Base-by-base conservation (phyloP, 2,888 invertebrate species). In the Stictocephala bisonia region DNA sequence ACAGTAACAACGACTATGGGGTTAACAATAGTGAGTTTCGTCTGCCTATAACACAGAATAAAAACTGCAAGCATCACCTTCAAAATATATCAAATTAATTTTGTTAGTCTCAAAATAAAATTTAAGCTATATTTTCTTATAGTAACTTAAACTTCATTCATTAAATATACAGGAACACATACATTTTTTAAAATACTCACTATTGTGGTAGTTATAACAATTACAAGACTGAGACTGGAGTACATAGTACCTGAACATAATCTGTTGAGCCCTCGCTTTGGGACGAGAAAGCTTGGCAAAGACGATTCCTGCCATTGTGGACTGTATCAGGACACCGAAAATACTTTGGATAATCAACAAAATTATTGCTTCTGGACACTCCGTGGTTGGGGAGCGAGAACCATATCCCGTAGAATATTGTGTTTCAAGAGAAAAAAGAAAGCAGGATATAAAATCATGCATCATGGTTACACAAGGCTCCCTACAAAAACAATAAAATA, bases 321-420 rank as follows among this genome's bases (percentile, higher is more conserved):
- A 89, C 0, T 87, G 86, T 1, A 87, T 77, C 0, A 86, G 85
- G 1, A 84, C 88, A 0, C 92, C 91, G 53, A 89, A 86, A 75
- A 91, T 88, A 78, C 93, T 93, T 86, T 96, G 95, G 77, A 93
- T 83, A 69, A 93, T 92, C 87, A 96, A 90, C 13, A 95, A 85
- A 75, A 94, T 89, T 64, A 94, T 90, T 0, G 93, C 94, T 83
- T 94, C 93, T 0, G 94, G 92, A 81, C 96, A 96, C 81, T 94
- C 91, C 78, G 93, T 93, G 27, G 91, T 94, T 0, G 93, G 93
- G 82, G 89, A 92, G 74, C 95, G 87, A 18, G 89, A 89, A 0
- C 95, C 95, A 81, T 94, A 96, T 0, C 95, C 96, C 41, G 95
- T 93, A 0, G 94, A 88, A 80, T 91, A 91, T 85, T 95, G 94